Evolutionary conservation across 2,797 vertebrate species (phyloP), one percentile per base, ranked within the genome.

Genomic region (Galago senegalensis): DNA sequence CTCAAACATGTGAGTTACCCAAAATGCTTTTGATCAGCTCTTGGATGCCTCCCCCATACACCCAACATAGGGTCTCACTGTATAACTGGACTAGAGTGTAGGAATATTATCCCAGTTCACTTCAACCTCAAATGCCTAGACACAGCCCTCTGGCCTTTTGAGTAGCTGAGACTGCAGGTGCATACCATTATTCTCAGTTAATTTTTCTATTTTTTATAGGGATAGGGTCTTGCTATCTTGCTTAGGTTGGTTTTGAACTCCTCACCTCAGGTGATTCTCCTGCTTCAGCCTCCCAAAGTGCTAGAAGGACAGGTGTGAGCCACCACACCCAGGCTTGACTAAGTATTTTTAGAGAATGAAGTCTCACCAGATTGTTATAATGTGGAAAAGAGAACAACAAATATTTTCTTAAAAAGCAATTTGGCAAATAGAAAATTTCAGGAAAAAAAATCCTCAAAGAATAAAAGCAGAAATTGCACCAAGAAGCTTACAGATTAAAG

Each of bases 11-110:
- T 40, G n/a, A 95, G 53, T 65, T 81, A 65, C 3, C 11, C 27
- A 9, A 31, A 73, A 94, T 72, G 27, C 60, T 89, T 93, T 87
- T 89, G 69, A 82, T 89, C n/a, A 63, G 37, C 3, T 72, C 43
- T 73, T 46, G n/a, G 11, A 25, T 58, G 46, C 16, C 29, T 80
- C 14, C 49, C 49, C 14, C 49, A 4, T 14, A 3, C 14, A 1
- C 14, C 13, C 49, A 16, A 16, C 14, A 16, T 34, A 69, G 17
- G 8, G 7, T 69, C 65, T 20, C 16, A 69, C 31, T 69, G 7
- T 20, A 69, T 34, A 17, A 69, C 65, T 34, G 31, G 31, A 3
- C 65, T 69, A n/a, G 31, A 69, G 31, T 34, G 31, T 17, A 69
- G 17, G 0, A 69, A 8, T 8, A 1, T 69, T 31, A 69, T 69